Percentiles rank a stretch among this genome's conserved stretches.
These are phyloP conservation scores for Naja naja DNA, from an alignment of 2,113 vertebrate genomes.

Conservation along the genomic window DNA sequence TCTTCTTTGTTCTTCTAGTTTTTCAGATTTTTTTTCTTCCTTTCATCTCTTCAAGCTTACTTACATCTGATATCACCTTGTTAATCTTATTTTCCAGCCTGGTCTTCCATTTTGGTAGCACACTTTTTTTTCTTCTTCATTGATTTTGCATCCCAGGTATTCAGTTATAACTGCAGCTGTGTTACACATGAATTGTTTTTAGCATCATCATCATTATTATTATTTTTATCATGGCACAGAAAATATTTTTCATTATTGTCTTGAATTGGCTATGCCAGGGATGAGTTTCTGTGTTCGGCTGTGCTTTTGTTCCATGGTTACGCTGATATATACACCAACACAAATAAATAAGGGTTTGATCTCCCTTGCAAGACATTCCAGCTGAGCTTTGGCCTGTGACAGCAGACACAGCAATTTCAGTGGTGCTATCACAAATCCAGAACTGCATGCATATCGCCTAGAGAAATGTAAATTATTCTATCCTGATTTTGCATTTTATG, in stretches of 20 bases:
- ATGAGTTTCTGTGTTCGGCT: background rate
- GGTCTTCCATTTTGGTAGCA: background rate
- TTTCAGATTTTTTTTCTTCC: background rate
- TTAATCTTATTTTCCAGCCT: background rate
- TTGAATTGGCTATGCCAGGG: background rate
- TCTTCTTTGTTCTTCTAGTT: background rate
- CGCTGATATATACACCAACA: background rate
- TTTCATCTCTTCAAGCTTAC: background rate
- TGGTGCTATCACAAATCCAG: background rate
- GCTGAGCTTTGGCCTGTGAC: background rate
- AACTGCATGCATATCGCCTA: background rate
- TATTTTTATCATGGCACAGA: background rate
- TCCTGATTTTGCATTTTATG: background rate
- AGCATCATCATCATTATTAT: background rate
- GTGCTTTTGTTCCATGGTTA: background rate
- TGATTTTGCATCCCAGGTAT: background rate
- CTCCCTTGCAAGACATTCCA: background rate
- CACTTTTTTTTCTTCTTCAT: no score
- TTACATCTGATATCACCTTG: background rate
- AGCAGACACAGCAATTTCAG: background rate
- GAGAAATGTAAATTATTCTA: background rate
- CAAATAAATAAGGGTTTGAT: background rate
- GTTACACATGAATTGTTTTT: background rate
- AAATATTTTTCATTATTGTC: background rate
- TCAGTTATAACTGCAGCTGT: background rate